phyloP scores from a whole-genome alignment of 2,113 vertebrate genomes.

The Phycodurus eques region DNA sequence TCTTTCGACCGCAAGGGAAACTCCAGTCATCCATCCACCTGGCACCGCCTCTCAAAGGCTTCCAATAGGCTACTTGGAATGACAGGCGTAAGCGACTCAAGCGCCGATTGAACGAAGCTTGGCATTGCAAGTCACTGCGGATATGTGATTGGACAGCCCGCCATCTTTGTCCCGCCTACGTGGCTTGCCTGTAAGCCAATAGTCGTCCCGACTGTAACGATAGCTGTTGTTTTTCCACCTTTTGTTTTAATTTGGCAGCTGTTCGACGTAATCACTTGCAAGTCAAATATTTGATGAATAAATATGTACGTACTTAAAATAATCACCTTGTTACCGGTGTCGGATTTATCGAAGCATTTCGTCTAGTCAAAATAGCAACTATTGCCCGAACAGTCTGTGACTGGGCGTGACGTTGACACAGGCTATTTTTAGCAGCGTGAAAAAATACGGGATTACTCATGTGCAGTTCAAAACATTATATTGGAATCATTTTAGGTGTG shows the following conservation, averaged over 20 bases:
- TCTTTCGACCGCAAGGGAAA: slow-evolving; percentile 75
- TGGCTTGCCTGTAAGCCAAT: slow-evolving; percentile 45
- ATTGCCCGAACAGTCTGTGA: slow-evolving; percentile 52
- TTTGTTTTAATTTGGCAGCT: slow-evolving; percentile 1
- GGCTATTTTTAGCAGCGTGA: slow-evolving; percentile 76
- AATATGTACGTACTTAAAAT: background rate
- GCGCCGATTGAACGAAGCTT: slow-evolving; percentile 48
- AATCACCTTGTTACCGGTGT: background rate
- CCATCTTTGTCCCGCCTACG: slow-evolving; percentile 44
- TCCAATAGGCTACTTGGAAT: slow-evolving; percentile 44
- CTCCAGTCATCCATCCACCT: slow-evolving; percentile 69
- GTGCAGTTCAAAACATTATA: background rate
- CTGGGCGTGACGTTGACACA: slow-evolving; percentile 67
- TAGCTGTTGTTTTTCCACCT: slow-evolving; percentile 30
- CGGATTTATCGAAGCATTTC: slow-evolving; percentile 7
- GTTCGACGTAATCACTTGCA: background rate
- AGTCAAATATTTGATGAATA: background rate
- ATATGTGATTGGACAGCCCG: slow-evolving; percentile 56
- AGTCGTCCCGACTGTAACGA: slow-evolving; percentile 23
- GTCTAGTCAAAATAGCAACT: slow-evolving; percentile 35
- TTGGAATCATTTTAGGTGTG: background rate
- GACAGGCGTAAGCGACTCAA: slow-evolving; percentile 1
- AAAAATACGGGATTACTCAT: slow-evolving; percentile 57
- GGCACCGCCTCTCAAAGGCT: slow-evolving; percentile 36
- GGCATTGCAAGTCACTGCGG: slow-evolving; percentile 23